phyloP scores from a whole-genome alignment of 2,113 vertebrate species.

The Sitta europaea region DNA sequence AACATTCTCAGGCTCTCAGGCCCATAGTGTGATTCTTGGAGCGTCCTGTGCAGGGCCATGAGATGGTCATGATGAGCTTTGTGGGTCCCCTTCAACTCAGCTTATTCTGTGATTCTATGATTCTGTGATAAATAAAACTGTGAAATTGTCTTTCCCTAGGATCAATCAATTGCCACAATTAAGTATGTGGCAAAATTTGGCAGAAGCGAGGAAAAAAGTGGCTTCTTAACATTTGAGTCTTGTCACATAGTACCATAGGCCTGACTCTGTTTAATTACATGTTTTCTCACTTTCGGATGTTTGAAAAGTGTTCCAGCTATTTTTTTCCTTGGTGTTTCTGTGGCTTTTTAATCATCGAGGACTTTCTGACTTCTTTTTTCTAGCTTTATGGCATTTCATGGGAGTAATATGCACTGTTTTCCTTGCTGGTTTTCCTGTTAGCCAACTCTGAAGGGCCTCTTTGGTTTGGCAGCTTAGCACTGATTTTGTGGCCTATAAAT shows the following conservation, averaged over 20 bases:
- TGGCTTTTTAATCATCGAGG: conserved; percentile 38
- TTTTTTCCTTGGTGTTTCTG: conserved; percentile 53
- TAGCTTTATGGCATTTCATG: conserved; percentile 33
- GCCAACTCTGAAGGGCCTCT: conserved; percentile 26
- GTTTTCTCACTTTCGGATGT: neutral
- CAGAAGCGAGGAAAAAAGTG: neutral
- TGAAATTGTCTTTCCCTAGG: neutral
- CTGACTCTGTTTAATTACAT: neutral
- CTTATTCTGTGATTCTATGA: neutral
- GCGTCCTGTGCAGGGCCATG: neutral
- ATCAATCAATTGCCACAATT: neutral
- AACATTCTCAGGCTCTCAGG: neutral
- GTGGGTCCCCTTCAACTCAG: neutral
- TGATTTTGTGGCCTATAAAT: conserved; percentile 38
- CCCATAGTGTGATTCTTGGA: too few species aligned
- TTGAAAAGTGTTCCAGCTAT: neutral
- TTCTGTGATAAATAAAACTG: neutral
- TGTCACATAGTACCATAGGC: neutral
- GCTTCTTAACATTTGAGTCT: neutral
- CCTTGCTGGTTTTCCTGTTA: conserved; percentile 59
- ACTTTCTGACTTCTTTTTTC: conserved; percentile 19
- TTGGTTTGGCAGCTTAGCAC: conserved; percentile 42
- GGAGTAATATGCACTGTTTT: conserved; percentile 36
- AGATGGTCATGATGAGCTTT: neutral
- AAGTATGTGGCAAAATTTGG: neutral